phyloP scores from a whole-genome alignment of 1,140 invertebrate species.

The Brachystomella parvula region DNA sequence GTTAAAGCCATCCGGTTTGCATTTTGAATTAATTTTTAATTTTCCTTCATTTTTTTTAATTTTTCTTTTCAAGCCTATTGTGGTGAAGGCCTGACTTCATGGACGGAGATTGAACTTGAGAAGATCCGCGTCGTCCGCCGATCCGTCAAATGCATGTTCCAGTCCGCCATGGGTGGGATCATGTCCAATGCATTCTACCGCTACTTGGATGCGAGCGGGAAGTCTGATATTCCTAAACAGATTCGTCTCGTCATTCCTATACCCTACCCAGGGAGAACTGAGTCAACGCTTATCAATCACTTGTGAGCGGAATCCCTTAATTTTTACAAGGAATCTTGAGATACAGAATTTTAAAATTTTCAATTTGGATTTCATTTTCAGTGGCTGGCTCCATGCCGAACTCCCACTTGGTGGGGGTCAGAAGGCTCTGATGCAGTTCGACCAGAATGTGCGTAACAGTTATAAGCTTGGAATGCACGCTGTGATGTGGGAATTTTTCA shows the following conservation, averaged over 20 bases:
- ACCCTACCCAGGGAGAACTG: slow-evolving; percentile 30
- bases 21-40: background rate
- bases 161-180: slow-evolving; percentile 27
- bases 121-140: slow-evolving; percentile 30
- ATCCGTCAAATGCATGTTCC: slow-evolving; percentile 28
- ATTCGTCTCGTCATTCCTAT: slow-evolving; percentile 34
- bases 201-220: slow-evolving; percentile 22
- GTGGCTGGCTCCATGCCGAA: slow-evolving; percentile 36
- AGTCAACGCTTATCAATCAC: slow-evolving; percentile 26
- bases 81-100: slow-evolving; percentile 29
- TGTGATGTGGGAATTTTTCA: slow-evolving; percentile 36
- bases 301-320: slow-evolving; percentile 23
- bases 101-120: slow-evolving; percentile 26
- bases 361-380: slow-evolving; percentile 10
- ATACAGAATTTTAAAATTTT: background rate
- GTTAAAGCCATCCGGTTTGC: background rate
- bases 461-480: slow-evolving; percentile 34
- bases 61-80: slow-evolving; percentile 17
- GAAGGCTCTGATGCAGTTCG: slow-evolving; percentile 28
- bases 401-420: slow-evolving; percentile 24
- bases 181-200: slow-evolving; percentile 30
- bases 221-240: slow-evolving; percentile 23
- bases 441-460: slow-evolving; percentile 27
- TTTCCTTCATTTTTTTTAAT: no score
- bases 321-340: background rate